A percentile compares a stretch with the other conserved stretches of the same genome.
These are phyloP conservation scores for Ameiurus melas DNA, from an alignment of 2,113 vertebrate species.

Conservation along the genomic window DNA sequence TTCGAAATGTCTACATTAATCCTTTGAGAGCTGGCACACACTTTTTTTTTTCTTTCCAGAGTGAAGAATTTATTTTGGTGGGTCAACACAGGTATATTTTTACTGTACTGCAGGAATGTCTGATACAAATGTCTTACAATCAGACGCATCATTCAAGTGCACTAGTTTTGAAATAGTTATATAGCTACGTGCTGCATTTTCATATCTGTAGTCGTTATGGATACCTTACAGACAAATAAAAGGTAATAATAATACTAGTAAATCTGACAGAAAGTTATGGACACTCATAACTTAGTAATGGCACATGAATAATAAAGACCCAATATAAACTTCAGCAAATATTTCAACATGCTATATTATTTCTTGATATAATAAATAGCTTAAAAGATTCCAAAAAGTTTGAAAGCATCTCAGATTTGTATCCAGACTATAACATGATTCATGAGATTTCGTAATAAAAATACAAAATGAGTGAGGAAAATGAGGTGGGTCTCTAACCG, in stretches of 20 bases:
- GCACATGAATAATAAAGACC: slow-evolving; percentile 22
- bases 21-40: not conserved
- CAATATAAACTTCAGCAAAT: slow-evolving; percentile 8
- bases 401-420: not conserved
- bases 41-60: not conserved
- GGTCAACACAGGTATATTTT: not conserved
- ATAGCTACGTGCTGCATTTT: not conserved
- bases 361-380: not conserved
- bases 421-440: not conserved
- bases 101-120: not conserved
- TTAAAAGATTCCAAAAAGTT: not conserved
- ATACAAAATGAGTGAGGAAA: not conserved
- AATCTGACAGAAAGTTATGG: not conserved
- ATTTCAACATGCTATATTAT: not conserved
- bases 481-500: slow-evolving; percentile 67
- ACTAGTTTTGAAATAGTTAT: not conserved
- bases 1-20: not conserved
- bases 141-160: not conserved
- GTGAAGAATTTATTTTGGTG: not conserved
- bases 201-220: not conserved
- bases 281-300: not conserved
- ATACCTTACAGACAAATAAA: not conserved
- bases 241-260: not conserved
- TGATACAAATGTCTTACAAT: not conserved
- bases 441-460: not conserved